Evolutionary conservation across 2,888 invertebrate species (phyloP), one percentile per base, ranked within the genome.

Genomic region (Lasioglossum vierecki): DNA sequence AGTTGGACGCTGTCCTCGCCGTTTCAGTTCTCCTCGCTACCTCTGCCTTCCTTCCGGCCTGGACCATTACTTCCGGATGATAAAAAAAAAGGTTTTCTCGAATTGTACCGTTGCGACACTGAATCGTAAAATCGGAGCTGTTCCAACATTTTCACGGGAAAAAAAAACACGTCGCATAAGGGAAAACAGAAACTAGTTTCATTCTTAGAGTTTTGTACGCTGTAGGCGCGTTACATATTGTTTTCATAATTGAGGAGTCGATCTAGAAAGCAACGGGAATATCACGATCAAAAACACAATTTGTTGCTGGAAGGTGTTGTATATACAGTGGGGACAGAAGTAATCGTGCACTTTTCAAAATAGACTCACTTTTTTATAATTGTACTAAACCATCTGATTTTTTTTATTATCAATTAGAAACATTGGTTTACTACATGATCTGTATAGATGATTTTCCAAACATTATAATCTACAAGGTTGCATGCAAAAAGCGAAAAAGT

Each of bases 1-100:
- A 70, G 41, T 70, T 70, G 39, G 41, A n/a, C 70, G 70, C 70
- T 70, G 41, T 70, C 70, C 70, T 41, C 70, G 70, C 41, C 41
- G 41, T 41, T 70, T 41, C 70, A 70, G 70, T 35, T 57, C 39
- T 60, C 57, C 30, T 13, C 22, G n/a, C 70, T 70, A 22, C n/a
- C 70, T 70, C n/a, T n/a, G 70, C 5, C 13, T 70, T 70, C 41
- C n/a, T 70, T 70, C 41, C 70, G 41, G 63, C 6, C 41, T 41
- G n/a, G 41, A n/a, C 70, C 41, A 41, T 70, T 41, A 41, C 70
- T 70, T 41, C 41, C 68, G 39, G 9, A 39, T 22, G 68, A 68
- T 68, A 68, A 68, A 68, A 68, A 39, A 53, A 53, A 53, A 39
- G 22, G 68, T 9, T 35, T 35, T 6, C 39, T 39, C 39, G 68